Conservation (phyloP, 2,113 vertebrate genomes). For the Nycticebus coucang region DNA sequence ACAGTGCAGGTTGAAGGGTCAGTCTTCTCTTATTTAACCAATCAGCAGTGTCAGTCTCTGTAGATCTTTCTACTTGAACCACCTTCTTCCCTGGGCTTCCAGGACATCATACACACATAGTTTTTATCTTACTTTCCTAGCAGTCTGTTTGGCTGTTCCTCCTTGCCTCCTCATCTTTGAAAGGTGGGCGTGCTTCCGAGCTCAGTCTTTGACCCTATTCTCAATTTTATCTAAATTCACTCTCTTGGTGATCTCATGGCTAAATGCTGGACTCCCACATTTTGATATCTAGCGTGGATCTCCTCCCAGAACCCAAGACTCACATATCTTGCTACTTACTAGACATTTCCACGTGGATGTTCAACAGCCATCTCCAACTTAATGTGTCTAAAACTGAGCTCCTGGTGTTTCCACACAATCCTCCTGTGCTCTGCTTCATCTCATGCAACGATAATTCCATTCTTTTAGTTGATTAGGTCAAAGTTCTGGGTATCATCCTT, state of each 20-base stretch:
- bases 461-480: not conserved
- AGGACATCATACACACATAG: not conserved
- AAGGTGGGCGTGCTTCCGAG: not conserved
- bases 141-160: not conserved
- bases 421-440: not conserved
- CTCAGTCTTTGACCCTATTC: not conserved
- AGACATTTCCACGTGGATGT: accelerated
- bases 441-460: not conserved
- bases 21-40: not conserved
- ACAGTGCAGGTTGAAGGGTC: not conserved
- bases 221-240: not conserved
- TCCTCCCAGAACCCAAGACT: not conserved
- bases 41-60: accelerated
- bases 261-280: not conserved
- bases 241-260: not conserved
- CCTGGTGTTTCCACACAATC: not conserved
- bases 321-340: not conserved
- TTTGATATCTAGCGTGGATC: not conserved
- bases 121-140: not conserved
- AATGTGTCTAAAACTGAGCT: not conserved
- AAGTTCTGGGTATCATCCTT: not conserved
- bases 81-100: not conserved
- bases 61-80: not conserved
- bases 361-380: not conserved
- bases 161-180: not conserved